These are phyloP conservation scores for Hirtodrosophila histrioides DNA, from an alignment of 2,888 invertebrate genomes.

Conservation along the genomic window DNA sequence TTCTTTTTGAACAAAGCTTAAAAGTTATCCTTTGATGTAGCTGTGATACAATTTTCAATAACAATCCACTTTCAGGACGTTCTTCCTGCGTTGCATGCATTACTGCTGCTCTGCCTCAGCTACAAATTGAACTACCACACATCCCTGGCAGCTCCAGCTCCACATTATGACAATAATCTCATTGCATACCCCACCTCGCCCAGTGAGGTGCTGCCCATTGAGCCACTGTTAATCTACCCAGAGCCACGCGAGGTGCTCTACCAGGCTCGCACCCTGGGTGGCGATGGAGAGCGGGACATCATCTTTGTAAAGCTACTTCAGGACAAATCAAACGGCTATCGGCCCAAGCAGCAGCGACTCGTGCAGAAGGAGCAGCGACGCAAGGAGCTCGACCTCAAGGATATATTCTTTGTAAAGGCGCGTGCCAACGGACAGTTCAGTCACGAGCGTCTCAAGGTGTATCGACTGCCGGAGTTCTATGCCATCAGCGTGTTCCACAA, in stretches of 20 bases:
- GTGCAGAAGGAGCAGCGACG: conserved; percentile 35
- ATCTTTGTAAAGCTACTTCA: conserved; percentile 78
- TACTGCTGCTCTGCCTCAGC: conserved; percentile 20
- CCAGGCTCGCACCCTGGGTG: conserved; percentile 59
- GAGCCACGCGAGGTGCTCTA: conserved; percentile 42
- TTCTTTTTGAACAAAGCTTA: too few species aligned
- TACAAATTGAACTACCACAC: conserved; percentile 1
- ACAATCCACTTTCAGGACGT: conserved; percentile 9
- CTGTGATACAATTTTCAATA: background rate
- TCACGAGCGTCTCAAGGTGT: conserved; percentile 77
- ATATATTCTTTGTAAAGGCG: conserved; percentile 82
- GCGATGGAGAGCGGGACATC: conserved; percentile 64
- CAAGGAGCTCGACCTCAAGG: conserved; percentile 65
- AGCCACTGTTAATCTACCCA: conserved; percentile 79
- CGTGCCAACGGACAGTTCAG: conserved; percentile 80
- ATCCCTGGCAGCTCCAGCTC: conserved; percentile 51
- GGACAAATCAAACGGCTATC: conserved; percentile 66
- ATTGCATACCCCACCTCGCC: conserved; percentile 61
- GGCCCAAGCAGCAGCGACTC: conserved; percentile 65
- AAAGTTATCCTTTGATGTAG: background rate
- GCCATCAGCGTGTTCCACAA: conserved; percentile 79
- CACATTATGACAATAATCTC: conserved; percentile 32
- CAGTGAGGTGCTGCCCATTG: conserved; percentile 75
- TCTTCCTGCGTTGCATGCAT: conserved; percentile 1
- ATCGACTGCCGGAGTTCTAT: conserved; percentile 81